Percentiles rank a stretch among this genome's conserved stretches.
Evolutionary conservation across 2,113 vertebrate genomes (phyloP).

Genomic region (Phoenicopterus ruber): DNA sequence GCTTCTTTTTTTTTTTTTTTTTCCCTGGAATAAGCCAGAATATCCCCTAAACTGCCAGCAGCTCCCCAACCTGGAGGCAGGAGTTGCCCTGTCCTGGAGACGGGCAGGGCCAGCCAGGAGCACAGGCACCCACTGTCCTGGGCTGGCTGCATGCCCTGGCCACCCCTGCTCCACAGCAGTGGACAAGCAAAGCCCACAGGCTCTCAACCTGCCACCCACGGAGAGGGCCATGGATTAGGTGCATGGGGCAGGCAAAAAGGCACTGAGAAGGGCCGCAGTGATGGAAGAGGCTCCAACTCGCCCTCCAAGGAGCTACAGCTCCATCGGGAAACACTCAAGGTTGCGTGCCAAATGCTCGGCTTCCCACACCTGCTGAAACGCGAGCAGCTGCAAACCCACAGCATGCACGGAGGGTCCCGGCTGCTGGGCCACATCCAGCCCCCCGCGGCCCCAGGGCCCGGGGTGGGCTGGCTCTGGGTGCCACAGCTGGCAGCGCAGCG

Average conservation of each 20-base stretch:
- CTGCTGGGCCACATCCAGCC: too few relatives aligned
- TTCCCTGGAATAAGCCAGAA: background rate
- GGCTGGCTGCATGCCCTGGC: background rate
- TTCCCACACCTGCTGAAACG: background rate
- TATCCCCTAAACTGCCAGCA: background rate
- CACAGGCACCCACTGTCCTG: too few relatives aligned
- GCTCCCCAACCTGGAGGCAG: background rate
- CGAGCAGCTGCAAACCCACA: background rate
- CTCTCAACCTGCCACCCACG: too few relatives aligned
- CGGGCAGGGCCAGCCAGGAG: background rate
- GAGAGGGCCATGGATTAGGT: too few relatives aligned
- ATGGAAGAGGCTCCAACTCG: background rate
- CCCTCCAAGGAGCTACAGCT: background rate
- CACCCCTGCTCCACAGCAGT: background rate
- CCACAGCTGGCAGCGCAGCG: background rate
- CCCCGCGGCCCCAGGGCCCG: background rate
- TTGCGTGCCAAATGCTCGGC: background rate
- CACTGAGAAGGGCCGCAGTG: background rate
- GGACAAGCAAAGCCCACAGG: rapidly evolving
- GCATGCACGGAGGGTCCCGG: rapidly evolving
- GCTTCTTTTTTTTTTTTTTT: background rate
- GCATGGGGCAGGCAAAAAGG: background rate
- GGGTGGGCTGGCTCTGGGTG: too few relatives aligned
- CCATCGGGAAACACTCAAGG: background rate
- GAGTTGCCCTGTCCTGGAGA: background rate